phyloP scores from a whole-genome alignment of 2,888 invertebrate genomes.

The Poecilobothrus nobilitatus region DNA sequence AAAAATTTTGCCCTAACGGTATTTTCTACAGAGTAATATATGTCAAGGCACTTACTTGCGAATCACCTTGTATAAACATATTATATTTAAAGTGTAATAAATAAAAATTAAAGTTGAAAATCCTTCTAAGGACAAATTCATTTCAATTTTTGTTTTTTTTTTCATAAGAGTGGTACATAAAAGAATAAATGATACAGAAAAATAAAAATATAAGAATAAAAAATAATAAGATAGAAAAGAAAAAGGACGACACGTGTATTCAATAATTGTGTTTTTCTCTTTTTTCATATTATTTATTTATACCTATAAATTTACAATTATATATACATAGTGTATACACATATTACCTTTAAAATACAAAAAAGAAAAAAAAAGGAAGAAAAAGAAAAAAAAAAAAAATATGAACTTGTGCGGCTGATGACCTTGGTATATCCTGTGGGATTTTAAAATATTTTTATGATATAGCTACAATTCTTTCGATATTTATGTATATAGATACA shows the following conservation, averaged over 20 bases:
- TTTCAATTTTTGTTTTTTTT: neutral
- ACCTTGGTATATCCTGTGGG: constrained; percentile 1
- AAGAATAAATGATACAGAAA: neutral
- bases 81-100: neutral
- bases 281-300: neutral
- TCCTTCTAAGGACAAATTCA: neutral
- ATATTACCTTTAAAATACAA: too few species aligned
- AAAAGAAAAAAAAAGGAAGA: too few species aligned
- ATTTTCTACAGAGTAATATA: too few species aligned
- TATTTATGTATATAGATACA: too few species aligned
- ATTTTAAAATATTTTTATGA: neutral
- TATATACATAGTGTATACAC: too few species aligned
- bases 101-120: neutral
- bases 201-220: neutral
- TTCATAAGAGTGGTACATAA: neutral
- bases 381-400: neutral
- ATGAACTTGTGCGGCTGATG: neutral
- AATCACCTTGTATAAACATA: too few species aligned
- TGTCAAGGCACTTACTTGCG: too few species aligned
- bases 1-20: too few species aligned
- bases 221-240: neutral
- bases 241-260: neutral
- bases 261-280: neutral
- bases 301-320: neutral
- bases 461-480: too few species aligned